These are phyloP conservation scores for Rotaria socialis DNA, from an alignment of 2,888 invertebrate species.

Conservation along the genomic window DNA sequence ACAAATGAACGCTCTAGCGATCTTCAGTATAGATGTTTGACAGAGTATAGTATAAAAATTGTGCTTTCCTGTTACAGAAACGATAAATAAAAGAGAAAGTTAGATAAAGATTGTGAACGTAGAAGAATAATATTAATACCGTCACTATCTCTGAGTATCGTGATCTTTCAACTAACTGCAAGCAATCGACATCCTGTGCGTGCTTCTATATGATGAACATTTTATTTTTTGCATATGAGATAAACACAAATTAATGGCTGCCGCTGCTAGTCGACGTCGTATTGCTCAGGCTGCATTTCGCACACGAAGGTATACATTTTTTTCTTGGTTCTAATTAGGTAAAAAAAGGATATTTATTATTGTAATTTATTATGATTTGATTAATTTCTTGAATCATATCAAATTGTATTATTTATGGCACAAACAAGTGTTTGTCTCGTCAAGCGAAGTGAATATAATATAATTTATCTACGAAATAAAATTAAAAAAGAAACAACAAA, in stretches of 20 bases:
- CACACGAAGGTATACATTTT: background rate
- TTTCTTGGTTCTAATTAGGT: background rate
- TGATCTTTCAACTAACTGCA: background rate
- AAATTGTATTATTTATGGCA: background rate
- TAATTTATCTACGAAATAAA: background rate
- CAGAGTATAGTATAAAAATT: background rate
- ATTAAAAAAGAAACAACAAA: background rate
- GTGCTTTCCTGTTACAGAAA: background rate
- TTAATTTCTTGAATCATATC: background rate
- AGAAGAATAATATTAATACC: background rate
- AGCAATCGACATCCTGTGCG: background rate
- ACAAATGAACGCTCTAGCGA: background rate
- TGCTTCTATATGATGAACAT: background rate
- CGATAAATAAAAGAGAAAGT: background rate
- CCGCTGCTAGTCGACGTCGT: slow-evolving; percentile 12
- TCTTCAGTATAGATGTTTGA: background rate
- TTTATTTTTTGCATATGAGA: background rate
- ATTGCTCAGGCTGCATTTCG: background rate
- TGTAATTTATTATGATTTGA: background rate
- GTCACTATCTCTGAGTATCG: background rate
- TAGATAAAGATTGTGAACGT: background rate
- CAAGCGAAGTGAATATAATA: background rate
- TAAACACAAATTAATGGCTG: background rate
- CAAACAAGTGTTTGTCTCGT: background rate
- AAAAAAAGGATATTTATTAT: background rate